These are phyloP conservation scores for Apotomis capreana DNA, from an alignment of 2,888 invertebrate genomes.

Conservation along the genomic window DNA sequence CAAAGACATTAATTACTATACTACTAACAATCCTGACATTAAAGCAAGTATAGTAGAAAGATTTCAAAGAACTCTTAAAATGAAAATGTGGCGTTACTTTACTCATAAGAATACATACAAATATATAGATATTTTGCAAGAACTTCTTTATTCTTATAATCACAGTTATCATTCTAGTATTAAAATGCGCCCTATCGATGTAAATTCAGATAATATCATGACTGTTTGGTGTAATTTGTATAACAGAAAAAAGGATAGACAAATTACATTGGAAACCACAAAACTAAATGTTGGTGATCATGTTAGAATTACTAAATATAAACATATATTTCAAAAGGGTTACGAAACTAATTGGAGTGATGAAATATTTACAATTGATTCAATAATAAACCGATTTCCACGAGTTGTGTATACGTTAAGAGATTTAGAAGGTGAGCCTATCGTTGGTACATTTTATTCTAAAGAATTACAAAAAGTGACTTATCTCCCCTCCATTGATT, in stretches of 20 bases:
- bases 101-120: slow-evolving; percentile 35
- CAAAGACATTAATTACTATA: slow-evolving; percentile 45
- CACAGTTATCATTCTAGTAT: slow-evolving; percentile 47
- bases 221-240: slow-evolving; percentile 45
- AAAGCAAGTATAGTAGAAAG: slow-evolving; percentile 49
- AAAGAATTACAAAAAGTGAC: slow-evolving; percentile 48
- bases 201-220: slow-evolving; percentile 46
- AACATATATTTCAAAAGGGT: slow-evolving; percentile 50
- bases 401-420: slow-evolving; percentile 46
- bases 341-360: slow-evolving; percentile 53
- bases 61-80: slow-evolving; percentile 50
- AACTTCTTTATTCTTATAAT: slow-evolving; percentile 36
- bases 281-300: slow-evolving; percentile 42
- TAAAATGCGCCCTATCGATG: slow-evolving; percentile 48
- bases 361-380: slow-evolving; percentile 48
- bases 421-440: slow-evolving; percentile 45
- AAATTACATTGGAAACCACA: not conserved
- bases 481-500: slow-evolving; percentile 42
- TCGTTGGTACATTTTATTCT: slow-evolving; percentile 49
- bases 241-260: slow-evolving; percentile 13
- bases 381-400: slow-evolving; percentile 43
- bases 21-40: slow-evolving; percentile 48
- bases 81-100: slow-evolving; percentile 48
- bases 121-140: slow-evolving; percentile 35
- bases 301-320: slow-evolving; percentile 49